These are phyloP conservation scores for Gymnoscelis rufifasciata DNA, from an alignment of 2,888 invertebrate species.

Conservation along the genomic window DNA sequence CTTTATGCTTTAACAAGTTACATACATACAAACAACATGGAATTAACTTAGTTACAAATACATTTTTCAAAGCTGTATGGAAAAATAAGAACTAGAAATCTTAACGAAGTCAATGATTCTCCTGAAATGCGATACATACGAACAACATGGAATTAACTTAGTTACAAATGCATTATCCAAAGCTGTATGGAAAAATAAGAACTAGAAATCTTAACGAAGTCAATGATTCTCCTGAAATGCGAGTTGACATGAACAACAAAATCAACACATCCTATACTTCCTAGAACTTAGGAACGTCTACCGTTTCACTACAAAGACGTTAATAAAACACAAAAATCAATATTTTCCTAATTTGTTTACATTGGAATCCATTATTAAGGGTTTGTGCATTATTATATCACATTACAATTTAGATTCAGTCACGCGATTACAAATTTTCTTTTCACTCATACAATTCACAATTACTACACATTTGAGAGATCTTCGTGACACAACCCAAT, in stretches of 20 bases:
- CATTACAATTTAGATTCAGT: constrained; percentile 2
- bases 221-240: too few relatives aligned
- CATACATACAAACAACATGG: too few relatives aligned
- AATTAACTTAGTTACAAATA: constrained; percentile 15
- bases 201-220: background rate
- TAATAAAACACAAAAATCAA: constrained; percentile 7
- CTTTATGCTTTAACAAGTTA: constrained; percentile 8
- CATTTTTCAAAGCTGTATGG: constrained; percentile 9
- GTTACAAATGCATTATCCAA: constrained; percentile 11
- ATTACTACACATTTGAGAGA: constrained; percentile 45
- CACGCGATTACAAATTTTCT: constrained; percentile 1
- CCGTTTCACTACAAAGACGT: constrained; percentile 21
- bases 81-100: constrained; percentile 4
- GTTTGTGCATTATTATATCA: background rate
- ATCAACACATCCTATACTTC: constrained; percentile 17
- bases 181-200: constrained; percentile 11
- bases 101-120: too few relatives aligned
- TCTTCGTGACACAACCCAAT: constrained; percentile 52
- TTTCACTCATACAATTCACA: constrained; percentile 25
- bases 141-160: too few relatives aligned
- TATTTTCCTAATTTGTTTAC: constrained; percentile 3
- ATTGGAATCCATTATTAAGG: background rate
- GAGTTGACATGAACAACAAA: constrained; percentile 2
- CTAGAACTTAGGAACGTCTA: constrained; percentile 29
- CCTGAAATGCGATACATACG: too few relatives aligned